These are phyloP conservation scores for Callocephalon fimbriatum DNA, from an alignment of 2,113 vertebrate species.

Conservation along the genomic window DNA sequence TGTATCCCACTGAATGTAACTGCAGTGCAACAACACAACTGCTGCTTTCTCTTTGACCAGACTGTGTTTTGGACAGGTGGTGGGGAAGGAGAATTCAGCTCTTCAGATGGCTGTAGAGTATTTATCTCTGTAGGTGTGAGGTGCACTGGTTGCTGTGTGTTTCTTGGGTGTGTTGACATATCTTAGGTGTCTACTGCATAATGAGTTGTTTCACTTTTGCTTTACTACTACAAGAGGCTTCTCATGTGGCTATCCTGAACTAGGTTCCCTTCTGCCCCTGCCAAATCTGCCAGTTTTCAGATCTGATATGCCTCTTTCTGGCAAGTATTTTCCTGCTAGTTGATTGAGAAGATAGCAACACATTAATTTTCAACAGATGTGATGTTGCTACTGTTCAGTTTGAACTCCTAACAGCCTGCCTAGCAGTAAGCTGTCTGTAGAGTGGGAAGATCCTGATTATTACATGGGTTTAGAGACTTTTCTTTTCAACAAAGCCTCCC, in stretches of 20 bases:
- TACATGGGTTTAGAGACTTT: background rate
- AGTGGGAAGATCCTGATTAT: background rate
- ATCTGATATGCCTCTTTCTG: background rate
- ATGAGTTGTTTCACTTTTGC: background rate
- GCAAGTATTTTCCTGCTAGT: background rate
- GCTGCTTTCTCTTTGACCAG: background rate
- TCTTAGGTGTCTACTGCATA: background rate
- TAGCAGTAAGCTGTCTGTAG: background rate
- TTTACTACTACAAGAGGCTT: background rate
- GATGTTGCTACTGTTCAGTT: background rate
- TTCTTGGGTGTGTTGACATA: background rate
- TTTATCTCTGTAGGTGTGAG: background rate
- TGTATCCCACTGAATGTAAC: too few relatives aligned
- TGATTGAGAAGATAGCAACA: background rate
- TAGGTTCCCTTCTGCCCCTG: background rate
- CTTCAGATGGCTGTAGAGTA: background rate
- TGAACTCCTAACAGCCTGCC: background rate
- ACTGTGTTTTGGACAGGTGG: background rate
- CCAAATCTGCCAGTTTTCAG: background rate
- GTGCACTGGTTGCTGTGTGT: background rate
- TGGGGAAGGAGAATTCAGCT: background rate
- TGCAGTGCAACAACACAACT: background rate
- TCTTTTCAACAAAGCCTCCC: background rate
- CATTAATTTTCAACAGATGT: accelerated
- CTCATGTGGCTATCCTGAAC: background rate